Conservation (phyloP, 2,113 vertebrate species). For the Neotoma lepida region DNA sequence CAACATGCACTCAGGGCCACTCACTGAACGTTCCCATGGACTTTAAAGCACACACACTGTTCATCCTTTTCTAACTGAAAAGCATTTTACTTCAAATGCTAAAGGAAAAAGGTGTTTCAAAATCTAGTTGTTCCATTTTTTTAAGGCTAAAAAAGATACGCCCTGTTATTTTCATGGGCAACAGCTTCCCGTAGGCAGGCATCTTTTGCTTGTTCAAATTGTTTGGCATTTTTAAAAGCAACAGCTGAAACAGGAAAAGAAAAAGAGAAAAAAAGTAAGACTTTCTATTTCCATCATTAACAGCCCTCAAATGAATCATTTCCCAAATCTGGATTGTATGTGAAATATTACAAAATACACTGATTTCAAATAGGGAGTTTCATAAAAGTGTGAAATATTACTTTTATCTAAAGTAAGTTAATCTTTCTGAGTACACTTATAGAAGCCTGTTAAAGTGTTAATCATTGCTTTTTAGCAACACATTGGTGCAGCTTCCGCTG, state of each 20-base stretch:
- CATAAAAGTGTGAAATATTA: constrained; percentile 36
- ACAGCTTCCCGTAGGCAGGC: constrained; percentile 96
- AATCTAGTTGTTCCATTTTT: background rate
- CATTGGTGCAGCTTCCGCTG: background rate
- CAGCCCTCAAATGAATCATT: constrained; percentile 28
- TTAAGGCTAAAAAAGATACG: constrained; percentile 92
- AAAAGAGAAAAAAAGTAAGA: constrained; percentile 22
- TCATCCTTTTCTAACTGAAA: constrained; percentile 20
- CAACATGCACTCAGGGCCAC: background rate
- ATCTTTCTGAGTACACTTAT: constrained; percentile 13
- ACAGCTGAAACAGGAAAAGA: constrained; percentile 89
- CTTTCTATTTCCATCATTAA: constrained; percentile 55
- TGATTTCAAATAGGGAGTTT: constrained; percentile 30
- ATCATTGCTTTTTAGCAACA: background rate
- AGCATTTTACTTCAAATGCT: background rate
- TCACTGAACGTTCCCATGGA: background rate
- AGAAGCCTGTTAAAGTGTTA: background rate
- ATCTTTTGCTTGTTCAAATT: constrained; percentile 97
- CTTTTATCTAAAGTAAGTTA: constrained; percentile 42
- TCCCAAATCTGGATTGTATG: background rate
- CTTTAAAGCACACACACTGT: background rate
- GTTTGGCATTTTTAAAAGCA: constrained; percentile 99
- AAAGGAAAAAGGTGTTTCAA: background rate
- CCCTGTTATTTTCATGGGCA: constrained; percentile 95
- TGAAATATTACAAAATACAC: constrained; percentile 38